These are phyloP conservation scores for Lacerta bilineata DNA, from an alignment of 2,797 vertebrate genomes.

Conservation along the genomic window DNA sequence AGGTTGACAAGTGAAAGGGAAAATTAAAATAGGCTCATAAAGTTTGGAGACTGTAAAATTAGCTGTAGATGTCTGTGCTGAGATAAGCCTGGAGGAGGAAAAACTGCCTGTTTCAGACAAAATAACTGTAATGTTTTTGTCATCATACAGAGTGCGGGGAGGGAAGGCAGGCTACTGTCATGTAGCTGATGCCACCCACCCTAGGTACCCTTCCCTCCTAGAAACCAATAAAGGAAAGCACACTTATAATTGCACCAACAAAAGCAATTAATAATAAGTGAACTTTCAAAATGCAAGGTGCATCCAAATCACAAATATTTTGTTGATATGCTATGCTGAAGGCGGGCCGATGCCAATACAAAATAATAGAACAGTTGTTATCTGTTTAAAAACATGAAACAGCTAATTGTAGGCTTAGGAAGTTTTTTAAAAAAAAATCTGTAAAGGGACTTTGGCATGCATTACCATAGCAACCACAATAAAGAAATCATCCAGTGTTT, in stretches of 20 bases:
- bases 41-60: not conserved
- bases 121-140: slow-evolving; percentile 10
- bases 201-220: not conserved
- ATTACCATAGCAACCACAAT: slow-evolving; percentile 28
- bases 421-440: slow-evolving; percentile 11
- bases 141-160: not conserved
- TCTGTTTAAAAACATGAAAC: slow-evolving; percentile 36
- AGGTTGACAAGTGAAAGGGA: not conserved
- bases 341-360: not conserved
- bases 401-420: slow-evolving; percentile 29
- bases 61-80: not conserved
- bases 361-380: slow-evolving; percentile 35
- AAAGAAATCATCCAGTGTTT: slow-evolving; percentile 10
- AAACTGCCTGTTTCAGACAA: not conserved
- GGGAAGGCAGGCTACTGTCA: not conserved
- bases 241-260: not conserved
- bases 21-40: not conserved
- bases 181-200: not conserved
- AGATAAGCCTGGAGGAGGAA: slow-evolving; percentile 13
- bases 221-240: not conserved
- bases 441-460: slow-evolving; percentile 10
- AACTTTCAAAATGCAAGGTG: slow-evolving; percentile 11
- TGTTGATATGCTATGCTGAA: slow-evolving; percentile 14
- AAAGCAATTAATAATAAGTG: slow-evolving; percentile 16
- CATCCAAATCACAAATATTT: slow-evolving; percentile 23